Base-by-base conservation (phyloP, 2,113 vertebrate species). In the Lepidiolamprologus cunningtoni region DNA sequence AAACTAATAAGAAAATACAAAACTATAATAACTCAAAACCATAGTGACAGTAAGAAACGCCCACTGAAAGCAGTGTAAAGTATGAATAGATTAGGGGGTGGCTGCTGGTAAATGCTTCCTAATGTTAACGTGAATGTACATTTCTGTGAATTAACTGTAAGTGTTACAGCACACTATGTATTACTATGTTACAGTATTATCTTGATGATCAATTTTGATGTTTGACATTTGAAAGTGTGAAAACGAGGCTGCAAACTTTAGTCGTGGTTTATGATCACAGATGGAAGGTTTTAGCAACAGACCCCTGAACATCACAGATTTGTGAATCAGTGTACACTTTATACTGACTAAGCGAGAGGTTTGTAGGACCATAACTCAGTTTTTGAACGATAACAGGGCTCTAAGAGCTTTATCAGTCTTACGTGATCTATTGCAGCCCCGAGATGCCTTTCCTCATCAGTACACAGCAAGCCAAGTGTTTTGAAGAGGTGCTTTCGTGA, bases 401-500 rank as follows among this genome's bases (percentile, higher is more conserved):
- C 40, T 21, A 40, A n/a, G 47, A 6, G 21, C 40, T 33, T 14
- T 37, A 73, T 71, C 52, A 13, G 50, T 79, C 47, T 47, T 19
- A 31, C 57, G 17, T 81, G 87, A 92, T 83, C 26, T 33, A 4
- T 57, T 17, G 50, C 45, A 55, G 28, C 68, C 71, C 80, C 2
- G 3, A 52, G 76, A 52, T 16, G n/a, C n/a, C 86, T 87, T 68
- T 85, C 45, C 87, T 86, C 87, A 45, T 47, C 85, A 52, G 50
- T 5, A 10, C 5, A 61, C 83, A 90, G 53, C 53, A 23, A 21
- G 84, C 79, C 82, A 81, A 85, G 81, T 73, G 31, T 57, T 80
- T 45, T 94, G 89, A 94, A 93, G 89, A 92, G 90, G 82, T 91
- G 92, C 90, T 94, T 95, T 93, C 93, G 92, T 94, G 71, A 82